Evolutionary conservation across 2,113 vertebrate species (phyloP).

Genomic region (Macrotis lagotis): DNA sequence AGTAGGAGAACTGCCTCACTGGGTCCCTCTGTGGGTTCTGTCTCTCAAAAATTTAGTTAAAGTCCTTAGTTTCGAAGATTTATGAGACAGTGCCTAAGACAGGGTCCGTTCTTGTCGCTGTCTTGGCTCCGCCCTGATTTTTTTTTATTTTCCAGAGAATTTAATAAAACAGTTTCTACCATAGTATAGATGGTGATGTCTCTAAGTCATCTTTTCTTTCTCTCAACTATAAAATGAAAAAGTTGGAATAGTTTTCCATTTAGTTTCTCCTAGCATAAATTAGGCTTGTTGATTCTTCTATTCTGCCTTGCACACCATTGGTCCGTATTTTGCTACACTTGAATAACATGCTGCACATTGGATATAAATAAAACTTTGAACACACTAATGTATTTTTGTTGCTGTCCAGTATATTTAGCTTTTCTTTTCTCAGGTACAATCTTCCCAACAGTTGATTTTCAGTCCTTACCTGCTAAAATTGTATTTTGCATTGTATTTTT

Average conservation of each 20-base stretch:
- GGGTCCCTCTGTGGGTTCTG: too few species aligned
- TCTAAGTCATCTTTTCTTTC: not conserved
- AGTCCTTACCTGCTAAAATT: conserved; percentile 14
- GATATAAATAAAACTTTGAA: conserved; percentile 18
- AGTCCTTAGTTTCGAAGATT: too few species aligned
- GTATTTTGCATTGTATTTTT: conserved; percentile 39
- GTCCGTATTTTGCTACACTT: not conserved
- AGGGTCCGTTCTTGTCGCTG: too few species aligned
- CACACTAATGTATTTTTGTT: conserved; percentile 10
- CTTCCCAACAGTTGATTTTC: not conserved
- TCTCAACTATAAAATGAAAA: not conserved
- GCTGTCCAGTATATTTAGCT: conserved; percentile 10
- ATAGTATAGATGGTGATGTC: not conserved
- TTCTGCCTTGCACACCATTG: not conserved
- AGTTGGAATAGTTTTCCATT: not conserved
- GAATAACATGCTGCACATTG: not conserved
- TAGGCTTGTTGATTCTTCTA: not conserved
- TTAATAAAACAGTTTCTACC: not conserved
- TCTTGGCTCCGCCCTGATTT: too few species aligned
- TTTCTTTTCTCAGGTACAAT: conserved; percentile 14
- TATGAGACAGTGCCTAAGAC: too few species aligned
- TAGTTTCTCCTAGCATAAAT: not conserved
- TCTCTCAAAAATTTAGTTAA: too few species aligned
- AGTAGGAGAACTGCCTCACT: too few species aligned
- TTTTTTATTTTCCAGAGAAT: not conserved